Evolutionary conservation across 2,113 vertebrate species (phyloP), one percentile per base, ranked within the genome.

Genomic region (Lichenostomus cassidix): DNA sequence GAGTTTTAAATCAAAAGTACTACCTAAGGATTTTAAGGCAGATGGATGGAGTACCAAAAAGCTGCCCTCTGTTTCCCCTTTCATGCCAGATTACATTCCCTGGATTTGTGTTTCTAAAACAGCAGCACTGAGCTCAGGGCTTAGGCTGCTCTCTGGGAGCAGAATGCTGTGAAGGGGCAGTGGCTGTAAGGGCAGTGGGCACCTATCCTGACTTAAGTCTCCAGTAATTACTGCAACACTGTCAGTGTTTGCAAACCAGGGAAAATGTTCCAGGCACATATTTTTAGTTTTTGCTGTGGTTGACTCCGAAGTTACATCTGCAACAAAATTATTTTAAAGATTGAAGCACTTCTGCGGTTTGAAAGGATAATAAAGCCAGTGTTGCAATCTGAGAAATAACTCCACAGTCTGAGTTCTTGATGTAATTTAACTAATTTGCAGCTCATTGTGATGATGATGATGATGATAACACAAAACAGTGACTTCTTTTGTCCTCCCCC

Each of bases 221-320:
- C 47, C 41, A 41, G 37, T 8, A 39, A 13, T 35, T 47, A 7
- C 12, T 7, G 1, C 29, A 17, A 4, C 1, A 5, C 11, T 1
- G 4, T 8, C 44, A 7, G 8, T 12, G 0, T 12, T 46, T 39
- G 17, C 35, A 27, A 3, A 1, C 9, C 3, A 17, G 10, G 60
- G 18, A 58, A n/a, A 23, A 39, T 2, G 4, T 10, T 22, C 4
- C 8, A 20, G 46, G 6, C 20, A 35, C 19, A 5, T 31, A 3
- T 9, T 46, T 35, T 11, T 13, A 5, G 29, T 6, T 52, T 42
- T 12, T 35, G 13, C 27, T 73, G 7, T 27, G 41, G 28, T 39
- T 52, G 55, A 23, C 35, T 16, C 1, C 3, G 6, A 33, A 58
- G 37, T 37, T 17, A 15, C 0, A 0, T 12, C 44, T 42, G 31